A percentile compares a stretch with the other conserved stretches of the same genome.
phyloP scores from a whole-genome alignment of 2,888 invertebrate genomes.

The Nysson spinosus region DNA sequence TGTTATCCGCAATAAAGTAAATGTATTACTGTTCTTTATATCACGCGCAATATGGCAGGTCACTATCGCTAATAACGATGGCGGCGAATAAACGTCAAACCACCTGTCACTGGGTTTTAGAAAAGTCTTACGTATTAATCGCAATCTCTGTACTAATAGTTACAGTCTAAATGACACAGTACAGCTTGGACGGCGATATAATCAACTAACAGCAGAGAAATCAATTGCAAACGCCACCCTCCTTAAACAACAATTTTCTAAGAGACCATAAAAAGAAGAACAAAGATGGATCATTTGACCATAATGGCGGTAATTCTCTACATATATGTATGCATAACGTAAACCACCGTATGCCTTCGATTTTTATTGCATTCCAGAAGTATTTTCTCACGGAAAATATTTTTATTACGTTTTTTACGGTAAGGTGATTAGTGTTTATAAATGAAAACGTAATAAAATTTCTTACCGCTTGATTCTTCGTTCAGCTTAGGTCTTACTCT shows the following conservation, averaged over 20 bases:
- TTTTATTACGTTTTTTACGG: no score
- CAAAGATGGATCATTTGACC: slow-evolving; percentile 21
- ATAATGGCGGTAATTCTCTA: slow-evolving; percentile 26
- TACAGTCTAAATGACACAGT: slow-evolving; percentile 1
- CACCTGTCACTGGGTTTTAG: slow-evolving; percentile 55
- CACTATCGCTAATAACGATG: slow-evolving; percentile 56
- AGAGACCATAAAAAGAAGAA: slow-evolving; percentile 26
- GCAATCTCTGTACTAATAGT: not conserved
- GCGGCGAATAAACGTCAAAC: slow-evolving; percentile 62
- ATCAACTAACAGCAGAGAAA: not conserved
- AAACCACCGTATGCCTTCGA: not conserved
- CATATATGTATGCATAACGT: not conserved
- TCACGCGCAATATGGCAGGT: slow-evolving; percentile 64
- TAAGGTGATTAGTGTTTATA: no score
- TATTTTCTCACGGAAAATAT: no score
- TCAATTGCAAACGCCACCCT: not conserved
- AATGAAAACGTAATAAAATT: not conserved
- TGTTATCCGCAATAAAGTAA: slow-evolving; percentile 52
- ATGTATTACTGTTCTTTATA: slow-evolving; percentile 53
- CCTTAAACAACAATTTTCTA: slow-evolving; percentile 17
- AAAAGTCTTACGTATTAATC: slow-evolving; percentile 2
- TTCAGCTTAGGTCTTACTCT: no score
- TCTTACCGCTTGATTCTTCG: not conserved
- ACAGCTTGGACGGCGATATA: not conserved
- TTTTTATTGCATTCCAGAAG: no score